phyloP scores from a whole-genome alignment of 2,797 vertebrate genomes.

The Cottoperca gobio region DNA sequence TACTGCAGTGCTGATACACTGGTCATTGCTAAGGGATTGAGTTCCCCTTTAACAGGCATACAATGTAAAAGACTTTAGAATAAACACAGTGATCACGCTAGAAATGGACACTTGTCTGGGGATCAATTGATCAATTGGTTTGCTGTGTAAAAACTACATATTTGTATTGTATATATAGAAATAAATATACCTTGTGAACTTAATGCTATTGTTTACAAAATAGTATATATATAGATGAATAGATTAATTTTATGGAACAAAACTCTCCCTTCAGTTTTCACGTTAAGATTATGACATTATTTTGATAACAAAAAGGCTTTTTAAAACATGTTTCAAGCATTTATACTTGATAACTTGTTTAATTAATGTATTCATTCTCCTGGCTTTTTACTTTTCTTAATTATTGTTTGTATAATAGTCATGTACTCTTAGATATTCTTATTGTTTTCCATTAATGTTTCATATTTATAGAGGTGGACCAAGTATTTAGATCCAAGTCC shows the following conservation, averaged over 20 bases:
- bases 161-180: not conserved
- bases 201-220: not conserved
- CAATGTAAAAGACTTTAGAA: constrained; percentile 5
- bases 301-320: too few relatives aligned
- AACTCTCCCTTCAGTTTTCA: not conserved
- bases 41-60: constrained; percentile 14
- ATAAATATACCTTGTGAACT: not conserved
- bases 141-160: not conserved
- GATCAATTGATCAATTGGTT: not conserved
- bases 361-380: too few relatives aligned
- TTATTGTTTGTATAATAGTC: not conserved
- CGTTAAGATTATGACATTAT: too few relatives aligned
- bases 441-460: not conserved
- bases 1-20: constrained; percentile 53
- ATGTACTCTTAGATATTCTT: not conserved
- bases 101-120: constrained; percentile 2
- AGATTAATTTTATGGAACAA: not conserved
- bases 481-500: too few relatives aligned
- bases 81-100: constrained; percentile 2
- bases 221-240: not conserved
- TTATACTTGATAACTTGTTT: too few relatives aligned
- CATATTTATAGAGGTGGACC: too few relatives aligned
- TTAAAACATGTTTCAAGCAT: too few relatives aligned
- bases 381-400: not conserved
- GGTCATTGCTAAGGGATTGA: constrained; percentile 43